Evolutionary conservation across 2,888 invertebrate genomes (phyloP).

Genomic region (Automeris io): DNA sequence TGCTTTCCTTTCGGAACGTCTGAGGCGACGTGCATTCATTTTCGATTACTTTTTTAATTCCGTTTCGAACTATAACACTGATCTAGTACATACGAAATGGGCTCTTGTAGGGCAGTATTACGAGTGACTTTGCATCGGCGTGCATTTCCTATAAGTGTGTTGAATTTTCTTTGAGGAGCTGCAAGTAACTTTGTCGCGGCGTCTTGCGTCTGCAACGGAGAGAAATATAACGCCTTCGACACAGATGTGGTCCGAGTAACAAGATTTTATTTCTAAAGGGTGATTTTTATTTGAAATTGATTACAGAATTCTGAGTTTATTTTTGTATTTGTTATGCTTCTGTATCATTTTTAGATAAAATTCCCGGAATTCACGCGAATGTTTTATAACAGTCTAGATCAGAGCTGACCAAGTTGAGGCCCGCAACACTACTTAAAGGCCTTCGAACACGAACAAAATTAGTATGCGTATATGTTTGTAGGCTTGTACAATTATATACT

Average conservation of each 20-base stretch:
- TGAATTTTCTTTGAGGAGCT: constrained; percentile 48
- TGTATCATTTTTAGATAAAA: background rate
- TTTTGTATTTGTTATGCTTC: background rate
- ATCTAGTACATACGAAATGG: constrained; percentile 11
- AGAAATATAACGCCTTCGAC: constrained; percentile 43
- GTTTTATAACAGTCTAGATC: too few species aligned
- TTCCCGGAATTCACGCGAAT: too few species aligned
- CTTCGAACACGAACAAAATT: too few species aligned
- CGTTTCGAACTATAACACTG: constrained; percentile 36
- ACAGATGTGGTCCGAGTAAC: constrained; percentile 59
- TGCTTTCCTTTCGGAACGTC: constrained; percentile 67
- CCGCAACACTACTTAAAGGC: too few species aligned
- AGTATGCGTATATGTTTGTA: too few species aligned
- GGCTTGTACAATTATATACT: too few species aligned
- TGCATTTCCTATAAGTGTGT: constrained; percentile 26
- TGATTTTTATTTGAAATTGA: constrained; percentile 24
- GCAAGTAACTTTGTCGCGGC: constrained; percentile 27
- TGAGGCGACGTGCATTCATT: constrained; percentile 70
- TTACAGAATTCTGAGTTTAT: constrained; percentile 3
- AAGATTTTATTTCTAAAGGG: constrained; percentile 46
- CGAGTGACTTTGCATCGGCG: constrained; percentile 18
- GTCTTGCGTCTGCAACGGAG: constrained; percentile 30
- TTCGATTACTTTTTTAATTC: constrained; percentile 43
- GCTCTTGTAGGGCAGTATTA: constrained; percentile 16
- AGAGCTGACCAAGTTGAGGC: too few species aligned